These are phyloP conservation scores for Cryptops parisi DNA, from an alignment of 2,888 invertebrate genomes.

Conservation along the genomic window DNA sequence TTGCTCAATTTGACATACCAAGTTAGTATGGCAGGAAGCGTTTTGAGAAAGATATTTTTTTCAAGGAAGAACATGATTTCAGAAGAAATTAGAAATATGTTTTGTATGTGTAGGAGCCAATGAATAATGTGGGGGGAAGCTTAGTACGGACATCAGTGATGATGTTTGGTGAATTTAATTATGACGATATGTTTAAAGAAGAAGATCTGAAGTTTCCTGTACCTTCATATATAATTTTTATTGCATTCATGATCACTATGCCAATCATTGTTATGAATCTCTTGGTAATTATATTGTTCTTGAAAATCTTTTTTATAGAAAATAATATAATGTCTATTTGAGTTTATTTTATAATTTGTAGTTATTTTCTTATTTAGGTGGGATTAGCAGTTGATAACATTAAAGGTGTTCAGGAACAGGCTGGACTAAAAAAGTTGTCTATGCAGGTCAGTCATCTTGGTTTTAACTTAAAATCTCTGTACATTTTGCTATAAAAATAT, in stretches of 20 bases:
- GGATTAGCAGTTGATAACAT: constrained; percentile 41
- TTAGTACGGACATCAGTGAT: constrained; percentile 30
- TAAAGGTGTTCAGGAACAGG: constrained; percentile 38
- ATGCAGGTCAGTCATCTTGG: constrained; percentile 31
- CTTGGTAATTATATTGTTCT: too few species aligned
- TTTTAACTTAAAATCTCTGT: too few species aligned
- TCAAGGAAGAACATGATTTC: too few species aligned
- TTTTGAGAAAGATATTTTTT: too few species aligned
- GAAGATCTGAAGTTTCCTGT: constrained; percentile 22
- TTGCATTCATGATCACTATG: constrained; percentile 28
- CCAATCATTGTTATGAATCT: constrained; percentile 32
- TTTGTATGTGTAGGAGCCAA: constrained; percentile 21
- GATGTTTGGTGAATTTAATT: constrained; percentile 32
- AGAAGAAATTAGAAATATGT: too few species aligned
- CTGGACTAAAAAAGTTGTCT: constrained; percentile 32
- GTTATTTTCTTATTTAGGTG: constrained; percentile 24
- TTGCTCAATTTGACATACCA: too few species aligned
- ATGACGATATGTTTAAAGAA: constrained; percentile 27
- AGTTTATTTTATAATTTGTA: too few species aligned
- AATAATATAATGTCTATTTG: too few species aligned
- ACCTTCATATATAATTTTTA: constrained; percentile 32
- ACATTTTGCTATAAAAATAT: too few species aligned
- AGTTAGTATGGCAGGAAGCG: too few species aligned
- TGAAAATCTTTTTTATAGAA: too few species aligned
- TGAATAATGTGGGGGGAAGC: constrained; percentile 23